Conservation (phyloP, 2,113 vertebrate genomes). For the Polypterus senegalus region DNA sequence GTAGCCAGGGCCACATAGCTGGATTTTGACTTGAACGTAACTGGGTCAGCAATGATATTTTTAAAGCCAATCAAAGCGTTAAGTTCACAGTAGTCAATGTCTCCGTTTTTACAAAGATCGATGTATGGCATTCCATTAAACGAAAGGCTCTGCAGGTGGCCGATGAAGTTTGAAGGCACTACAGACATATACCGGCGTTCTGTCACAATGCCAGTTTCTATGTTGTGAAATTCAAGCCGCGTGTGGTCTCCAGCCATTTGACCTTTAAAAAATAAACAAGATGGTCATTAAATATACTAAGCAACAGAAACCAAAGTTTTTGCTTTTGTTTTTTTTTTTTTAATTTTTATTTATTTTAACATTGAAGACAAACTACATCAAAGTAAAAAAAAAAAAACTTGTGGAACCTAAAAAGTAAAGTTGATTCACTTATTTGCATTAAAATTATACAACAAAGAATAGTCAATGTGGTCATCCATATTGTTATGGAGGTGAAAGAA, state of each 20-base stretch:
- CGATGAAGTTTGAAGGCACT: constrained; percentile 94
- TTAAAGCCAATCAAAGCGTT: constrained; percentile 95
- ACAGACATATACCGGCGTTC: constrained; percentile 81
- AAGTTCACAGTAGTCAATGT: constrained; percentile 96
- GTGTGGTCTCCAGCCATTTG: constrained; percentile 97
- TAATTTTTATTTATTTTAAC: too few species aligned
- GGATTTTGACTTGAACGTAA: constrained; percentile 96
- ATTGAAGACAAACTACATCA: too few species aligned
- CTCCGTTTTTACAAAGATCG: constrained; percentile 95
- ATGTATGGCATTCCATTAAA: constrained; percentile 98
- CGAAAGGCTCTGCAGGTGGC: constrained; percentile 88
- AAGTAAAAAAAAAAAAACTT: too few species aligned
- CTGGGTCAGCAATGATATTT: constrained; percentile 93
- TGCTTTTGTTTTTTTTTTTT: too few species aligned
- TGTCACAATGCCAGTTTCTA: constrained; percentile 95
- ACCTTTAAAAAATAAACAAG: constrained; percentile 45
- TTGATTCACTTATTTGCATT: too few species aligned
- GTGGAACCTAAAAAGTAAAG: too few species aligned
- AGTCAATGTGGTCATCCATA: too few species aligned
- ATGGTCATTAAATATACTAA: too few species aligned
- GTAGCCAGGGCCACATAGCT: constrained; percentile 87
- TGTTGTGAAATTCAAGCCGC: constrained; percentile 95
- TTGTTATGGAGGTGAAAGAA: too few species aligned
- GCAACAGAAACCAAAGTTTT: too few species aligned
- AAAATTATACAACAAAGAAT: too few species aligned